Evolutionary conservation across 2,888 invertebrate species (phyloP).

Genomic region (Yponomeuta plumbellus): DNA sequence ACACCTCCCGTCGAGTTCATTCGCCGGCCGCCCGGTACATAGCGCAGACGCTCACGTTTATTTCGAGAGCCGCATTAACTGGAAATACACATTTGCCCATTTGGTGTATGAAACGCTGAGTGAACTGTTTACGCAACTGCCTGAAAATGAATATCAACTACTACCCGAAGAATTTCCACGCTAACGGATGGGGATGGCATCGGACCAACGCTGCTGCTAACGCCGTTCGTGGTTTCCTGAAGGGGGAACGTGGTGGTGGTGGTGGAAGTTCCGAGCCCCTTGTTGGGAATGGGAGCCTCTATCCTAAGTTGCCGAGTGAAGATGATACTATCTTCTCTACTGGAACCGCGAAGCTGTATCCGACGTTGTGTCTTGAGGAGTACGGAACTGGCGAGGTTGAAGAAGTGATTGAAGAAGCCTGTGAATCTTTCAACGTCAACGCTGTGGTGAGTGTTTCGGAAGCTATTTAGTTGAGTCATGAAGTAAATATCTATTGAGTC

Average conservation of each 20-base stretch:
- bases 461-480: background rate
- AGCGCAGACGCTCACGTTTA: constrained; percentile 29
- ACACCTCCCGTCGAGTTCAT: constrained; percentile 26
- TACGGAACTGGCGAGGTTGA: constrained; percentile 64
- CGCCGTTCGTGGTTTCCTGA: constrained; percentile 58
- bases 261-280: constrained; percentile 40
- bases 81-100: constrained; percentile 26
- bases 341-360: constrained; percentile 53
- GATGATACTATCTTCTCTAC: constrained; percentile 54
- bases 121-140: constrained; percentile 14
- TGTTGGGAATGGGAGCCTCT: constrained; percentile 50
- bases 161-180: constrained; percentile 67
- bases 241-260: constrained; percentile 54
- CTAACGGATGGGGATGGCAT: constrained; percentile 71
- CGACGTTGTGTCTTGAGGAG: constrained; percentile 61
- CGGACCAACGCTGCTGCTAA: constrained; percentile 44
- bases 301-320: constrained; percentile 54
- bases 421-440: constrained; percentile 60
- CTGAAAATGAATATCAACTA: constrained; percentile 38
- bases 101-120: constrained; percentile 20
- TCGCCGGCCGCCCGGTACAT: constrained; percentile 26
- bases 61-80: constrained; percentile 29
- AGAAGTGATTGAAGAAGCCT: constrained; percentile 62
- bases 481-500: background rate
- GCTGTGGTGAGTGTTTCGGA: constrained; percentile 51